These are phyloP conservation scores for Stomorhina lunata DNA, from an alignment of 2,888 invertebrate species.

Conservation along the genomic window DNA sequence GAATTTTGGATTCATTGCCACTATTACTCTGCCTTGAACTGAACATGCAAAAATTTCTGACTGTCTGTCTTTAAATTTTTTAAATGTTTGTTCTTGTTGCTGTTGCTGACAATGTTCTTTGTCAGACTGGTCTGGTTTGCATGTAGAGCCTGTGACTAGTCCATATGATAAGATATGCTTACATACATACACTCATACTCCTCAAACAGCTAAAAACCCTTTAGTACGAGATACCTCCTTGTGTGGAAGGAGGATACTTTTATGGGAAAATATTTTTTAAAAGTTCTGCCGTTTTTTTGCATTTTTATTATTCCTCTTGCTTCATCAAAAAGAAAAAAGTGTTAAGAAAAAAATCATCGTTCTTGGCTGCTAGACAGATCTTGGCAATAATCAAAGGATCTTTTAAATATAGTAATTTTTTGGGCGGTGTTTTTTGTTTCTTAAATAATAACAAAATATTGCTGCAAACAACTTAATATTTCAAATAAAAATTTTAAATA, in stretches of 20 bases:
- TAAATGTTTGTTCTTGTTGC: background rate
- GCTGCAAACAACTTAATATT: conserved; percentile 51
- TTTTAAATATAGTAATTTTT: conserved; percentile 51
- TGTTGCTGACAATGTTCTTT: conserved; percentile 10
- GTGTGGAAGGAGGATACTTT: conserved; percentile 48
- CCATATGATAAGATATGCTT: conserved; percentile 38
- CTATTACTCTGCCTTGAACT: conserved; percentile 59
- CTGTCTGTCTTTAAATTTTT: conserved; percentile 43
- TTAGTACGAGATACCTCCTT: conserved; percentile 10
- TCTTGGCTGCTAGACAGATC: no score
- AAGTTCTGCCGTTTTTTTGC: background rate
- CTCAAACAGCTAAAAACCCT: background rate
- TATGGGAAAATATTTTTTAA: conserved; percentile 56
- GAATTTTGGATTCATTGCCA: conserved; percentile 57
- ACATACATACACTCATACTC: background rate
- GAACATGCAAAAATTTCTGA: conserved; percentile 60
- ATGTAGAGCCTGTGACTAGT: conserved; percentile 46
- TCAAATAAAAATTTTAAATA: conserved; percentile 29
- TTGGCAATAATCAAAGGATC: conserved; percentile 48
- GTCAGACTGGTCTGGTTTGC: conserved; percentile 55
- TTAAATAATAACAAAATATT: conserved; percentile 44
- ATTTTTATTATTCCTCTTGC: background rate
- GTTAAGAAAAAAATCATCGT: background rate
- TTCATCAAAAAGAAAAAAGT: conserved; percentile 24
- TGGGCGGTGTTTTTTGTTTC: conserved; percentile 48